Evolutionary conservation across 2,888 invertebrate species (phyloP), one percentile per base, ranked within the genome.

Genomic region (Polietes domitor): DNA sequence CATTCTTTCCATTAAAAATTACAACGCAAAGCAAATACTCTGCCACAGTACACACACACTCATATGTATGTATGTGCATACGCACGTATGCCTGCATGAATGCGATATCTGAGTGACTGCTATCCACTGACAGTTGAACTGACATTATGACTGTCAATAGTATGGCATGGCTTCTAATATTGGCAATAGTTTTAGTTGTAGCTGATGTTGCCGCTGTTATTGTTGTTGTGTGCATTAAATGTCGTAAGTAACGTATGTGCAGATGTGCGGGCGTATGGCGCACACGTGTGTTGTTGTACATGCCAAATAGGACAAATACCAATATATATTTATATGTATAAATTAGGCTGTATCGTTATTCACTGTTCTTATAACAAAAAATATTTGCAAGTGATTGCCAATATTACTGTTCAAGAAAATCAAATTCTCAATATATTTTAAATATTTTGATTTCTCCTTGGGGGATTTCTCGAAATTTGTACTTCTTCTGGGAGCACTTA

Each of bases 121-220:
- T 47, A 41, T 63, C 21, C 61, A 72, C 32, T 72, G 80, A 28
- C 76, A 72, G 72, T 55, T 76, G 65, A 73, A 58, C 37, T 47
- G 73, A 68, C 55, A 81, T 65, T 78, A 26, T 68, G 43, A 77
- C 72, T 81, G 72, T 58, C 72, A 81, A 76, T 58, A 68, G 21
- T 19, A 15, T 41, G 43, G 7, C 24, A 24, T 61, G 7, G n/a
- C 61, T 7, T 43, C 7, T 68, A 73, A 58, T 61, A 58, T 73
- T 73, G 73, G 26, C 73, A 73, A 73, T 73, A 43, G 58, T 58
- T 58, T 72, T 71, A 41, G 24, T 50, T 37, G 76, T 65, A 53
- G 21, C 63, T 71, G 7, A 32, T 32, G 19, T 80, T 68, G 43
- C 53, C 50, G 41, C 19, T 41, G 41, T 65, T 65, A 9, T 37